Base-by-base conservation (phyloP, 2,113 vertebrate genomes). In the Scomber japonicus region DNA sequence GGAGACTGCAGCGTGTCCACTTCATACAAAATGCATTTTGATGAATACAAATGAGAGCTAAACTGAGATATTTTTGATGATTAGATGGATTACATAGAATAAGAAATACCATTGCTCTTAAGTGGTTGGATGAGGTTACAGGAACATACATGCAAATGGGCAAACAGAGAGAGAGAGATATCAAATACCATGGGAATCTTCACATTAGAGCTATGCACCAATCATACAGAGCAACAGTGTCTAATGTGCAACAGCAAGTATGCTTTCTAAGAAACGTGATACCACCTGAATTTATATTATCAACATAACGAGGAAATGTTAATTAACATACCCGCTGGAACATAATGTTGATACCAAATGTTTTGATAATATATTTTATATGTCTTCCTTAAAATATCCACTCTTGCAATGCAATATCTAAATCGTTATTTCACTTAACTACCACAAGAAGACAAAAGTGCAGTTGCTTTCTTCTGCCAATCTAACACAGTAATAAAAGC, bases 401-500 rank as follows among this genome's bases (percentile, higher is more conserved):
- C 35, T 40, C 35, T 40, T 35, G 31, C 7, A 7, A 35, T 35
- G 7, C 31, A 35, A 35, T 35, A 35, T 35, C 35, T 40, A 40
- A 40, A 40, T 7, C 35, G 2, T 40, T 40, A 40, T 40, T 40
- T 40, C 8, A 8, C 35, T 40, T 40, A 40, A 40, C 35, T 46
- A 67, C 62, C 50, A 71, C 66, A 79, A 15, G 46, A 63, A 69
- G 66, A 60, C 14, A 63, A 65, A 81, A 70, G 69, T 62, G 59
- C 79, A 81, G 80, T 84, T 83, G 85, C 89, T 89, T 90, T 75
- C 55, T 56, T 66, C 56, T 72, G 72, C 68, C 60, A 60, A 77
- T 87, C 78, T 83, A 80, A 91, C 71, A 59, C 63, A 71, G 62
- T 78, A 90, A 90, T 78, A 79, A 85, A 86, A 48, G 69, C 80